phyloP scores from a whole-genome alignment of 2,888 invertebrate genomes.

The Formica aserva region DNA sequence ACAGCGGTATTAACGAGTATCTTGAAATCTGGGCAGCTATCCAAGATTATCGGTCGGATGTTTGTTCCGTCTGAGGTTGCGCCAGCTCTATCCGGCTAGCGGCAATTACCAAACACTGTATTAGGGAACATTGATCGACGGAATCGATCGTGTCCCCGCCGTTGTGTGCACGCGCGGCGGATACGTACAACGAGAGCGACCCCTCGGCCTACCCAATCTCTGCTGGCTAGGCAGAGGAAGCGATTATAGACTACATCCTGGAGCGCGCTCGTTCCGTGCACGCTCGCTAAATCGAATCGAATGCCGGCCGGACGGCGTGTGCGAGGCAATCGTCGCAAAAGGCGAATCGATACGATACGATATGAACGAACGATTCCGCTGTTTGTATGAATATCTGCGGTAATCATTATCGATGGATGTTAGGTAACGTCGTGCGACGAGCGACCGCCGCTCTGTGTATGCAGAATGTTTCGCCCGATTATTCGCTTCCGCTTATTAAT shows the following conservation, averaged over 20 bases:
- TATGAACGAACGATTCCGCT: conserved; percentile 7
- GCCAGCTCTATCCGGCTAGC: background rate
- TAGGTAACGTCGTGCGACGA: conserved; percentile 12
- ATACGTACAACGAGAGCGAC: conserved; percentile 73
- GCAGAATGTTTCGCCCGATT: background rate
- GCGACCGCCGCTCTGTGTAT: background rate
- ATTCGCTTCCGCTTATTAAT: conserved; percentile 21
- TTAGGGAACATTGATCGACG: conserved; percentile 80
- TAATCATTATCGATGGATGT: conserved; percentile 22
- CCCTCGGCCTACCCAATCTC: conserved; percentile 79
- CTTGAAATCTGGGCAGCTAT: conserved; percentile 23
- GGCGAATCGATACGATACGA: conserved; percentile 38
- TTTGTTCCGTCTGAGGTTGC: conserved; percentile 44
- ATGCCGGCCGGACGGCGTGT: conserved; percentile 60
- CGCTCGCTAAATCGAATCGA: conserved; percentile 74
- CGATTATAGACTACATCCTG: conserved; percentile 83
- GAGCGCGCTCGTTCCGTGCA: conserved; percentile 72
- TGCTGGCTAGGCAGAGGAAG: conserved; percentile 79
- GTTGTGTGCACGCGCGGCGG: conserved; percentile 67
- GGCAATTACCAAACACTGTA: conserved; percentile 62
- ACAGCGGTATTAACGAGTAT: conserved; percentile 5
- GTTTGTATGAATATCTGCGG: conserved; percentile 36
- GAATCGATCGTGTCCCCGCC: conserved; percentile 77
- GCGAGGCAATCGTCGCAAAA: conserved; percentile 51
- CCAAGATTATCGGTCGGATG: conserved; percentile 39